Conservation (phyloP, 2,888 invertebrate genomes). For the Cancer borealis region DNA sequence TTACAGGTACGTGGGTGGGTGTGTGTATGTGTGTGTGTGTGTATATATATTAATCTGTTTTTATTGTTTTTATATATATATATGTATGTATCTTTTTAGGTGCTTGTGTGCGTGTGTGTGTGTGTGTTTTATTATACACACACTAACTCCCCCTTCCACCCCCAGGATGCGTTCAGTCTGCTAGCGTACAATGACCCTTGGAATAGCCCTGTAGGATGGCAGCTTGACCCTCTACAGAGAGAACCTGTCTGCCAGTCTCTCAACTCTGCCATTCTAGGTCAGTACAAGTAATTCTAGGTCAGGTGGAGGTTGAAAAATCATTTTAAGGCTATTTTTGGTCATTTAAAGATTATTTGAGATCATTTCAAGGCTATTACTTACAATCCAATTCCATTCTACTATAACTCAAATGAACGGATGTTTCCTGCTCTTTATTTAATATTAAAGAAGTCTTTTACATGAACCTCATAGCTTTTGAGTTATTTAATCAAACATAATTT, state of each 20-base stretch:
- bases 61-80: neutral
- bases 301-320: too few relatives aligned
- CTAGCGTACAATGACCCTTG: constrained; percentile 98
- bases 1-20: constrained; percentile 85
- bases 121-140: neutral
- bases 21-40: neutral
- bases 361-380: too few relatives aligned
- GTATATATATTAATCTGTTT: neutral
- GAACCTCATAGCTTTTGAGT: too few relatives aligned
- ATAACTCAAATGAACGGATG: too few relatives aligned
- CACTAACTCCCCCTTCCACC: constrained; percentile 70
- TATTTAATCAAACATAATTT: too few relatives aligned
- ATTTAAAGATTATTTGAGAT: too few relatives aligned
- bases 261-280: constrained; percentile 98
- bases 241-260: constrained; percentile 97
- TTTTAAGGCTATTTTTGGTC: too few relatives aligned
- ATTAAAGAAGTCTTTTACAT: too few relatives aligned
- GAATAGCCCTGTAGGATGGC: constrained; percentile 97
- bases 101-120: neutral
- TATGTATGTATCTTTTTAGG: neutral
- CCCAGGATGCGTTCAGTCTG: constrained; percentile 98
- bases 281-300: constrained; percentile 78
- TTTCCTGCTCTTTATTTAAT: too few relatives aligned
- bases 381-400: too few relatives aligned
- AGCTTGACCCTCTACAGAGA: constrained; percentile 94